phyloP scores from a whole-genome alignment of 2,797 vertebrate genomes.

The Hippoglossus hippoglossus region DNA sequence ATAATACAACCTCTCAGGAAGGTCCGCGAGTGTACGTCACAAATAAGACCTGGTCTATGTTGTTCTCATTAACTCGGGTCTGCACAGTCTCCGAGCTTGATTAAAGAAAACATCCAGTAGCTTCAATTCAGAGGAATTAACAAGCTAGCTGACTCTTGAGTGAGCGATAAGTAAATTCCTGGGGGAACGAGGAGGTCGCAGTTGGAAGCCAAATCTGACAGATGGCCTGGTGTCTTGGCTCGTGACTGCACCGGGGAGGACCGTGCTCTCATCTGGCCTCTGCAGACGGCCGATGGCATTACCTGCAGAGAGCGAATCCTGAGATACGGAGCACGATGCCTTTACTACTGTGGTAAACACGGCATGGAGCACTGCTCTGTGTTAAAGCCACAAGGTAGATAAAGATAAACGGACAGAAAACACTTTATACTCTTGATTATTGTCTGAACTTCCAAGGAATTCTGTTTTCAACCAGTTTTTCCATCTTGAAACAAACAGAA shows the following conservation, averaged over 20 bases:
- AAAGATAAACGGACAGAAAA: background rate
- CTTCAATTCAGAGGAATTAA: conserved; percentile 31
- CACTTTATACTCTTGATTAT: background rate
- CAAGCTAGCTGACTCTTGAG: conserved; percentile 40
- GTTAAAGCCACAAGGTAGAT: background rate
- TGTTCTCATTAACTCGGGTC: background rate
- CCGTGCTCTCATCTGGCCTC: conserved; percentile 70
- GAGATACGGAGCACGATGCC: conserved; percentile 21
- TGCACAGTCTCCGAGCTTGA: conserved; percentile 16
- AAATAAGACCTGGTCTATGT: background rate
- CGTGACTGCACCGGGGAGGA: conserved; percentile 68
- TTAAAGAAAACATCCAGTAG: conserved; percentile 30
- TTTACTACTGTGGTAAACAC: conserved; percentile 1
- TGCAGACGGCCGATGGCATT: conserved; percentile 41
- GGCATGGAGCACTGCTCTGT: conserved; percentile 9
- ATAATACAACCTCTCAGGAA: background rate
- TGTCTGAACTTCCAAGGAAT: background rate
- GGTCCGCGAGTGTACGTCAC: background rate
- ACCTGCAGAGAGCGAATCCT: conserved; percentile 64
- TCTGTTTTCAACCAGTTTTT: rapidly evolving
- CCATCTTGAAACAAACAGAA: background rate
- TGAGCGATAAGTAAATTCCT: conserved; percentile 50
- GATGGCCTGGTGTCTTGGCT: conserved; percentile 80
- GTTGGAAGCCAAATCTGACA: conserved; percentile 75
- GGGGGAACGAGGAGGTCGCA: conserved; percentile 60